A percentile compares a stretch with the other conserved stretches of the same genome.
Evolutionary conservation across 2,888 invertebrate species (phyloP).

Genomic region (Metalampra italica): DNA sequence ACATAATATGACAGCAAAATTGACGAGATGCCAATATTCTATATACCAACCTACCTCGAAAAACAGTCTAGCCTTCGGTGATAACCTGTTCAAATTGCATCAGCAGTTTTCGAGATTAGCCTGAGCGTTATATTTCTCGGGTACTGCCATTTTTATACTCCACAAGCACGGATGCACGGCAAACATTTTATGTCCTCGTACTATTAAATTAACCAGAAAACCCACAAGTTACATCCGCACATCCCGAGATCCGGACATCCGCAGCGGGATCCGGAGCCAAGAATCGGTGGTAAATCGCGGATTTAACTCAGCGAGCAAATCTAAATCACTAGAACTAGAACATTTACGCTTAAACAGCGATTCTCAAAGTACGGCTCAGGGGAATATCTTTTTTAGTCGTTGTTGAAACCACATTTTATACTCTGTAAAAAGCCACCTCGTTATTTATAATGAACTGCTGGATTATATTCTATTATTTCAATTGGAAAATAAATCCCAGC

Average conservation of each 20-base stretch:
- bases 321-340: constrained; percentile 23
- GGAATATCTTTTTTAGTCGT: not conserved
- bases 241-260: constrained; percentile 1
- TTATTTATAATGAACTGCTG: too few relatives aligned
- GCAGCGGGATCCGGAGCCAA: constrained; percentile 21
- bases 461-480: too few relatives aligned
- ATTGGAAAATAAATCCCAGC: too few relatives aligned
- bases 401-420: not conserved
- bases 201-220: constrained; percentile 9
- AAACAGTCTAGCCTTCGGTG: too few relatives aligned
- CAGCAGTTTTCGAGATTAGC: too few relatives aligned
- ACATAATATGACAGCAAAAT: too few relatives aligned
- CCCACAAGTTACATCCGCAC: constrained; percentile 7
- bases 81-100: too few relatives aligned
- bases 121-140: too few relatives aligned
- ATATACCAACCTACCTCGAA: too few relatives aligned
- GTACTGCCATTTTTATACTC: not conserved
- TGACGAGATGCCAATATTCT: too few relatives aligned
- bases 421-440: too few relatives aligned
- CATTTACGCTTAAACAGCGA: constrained; percentile 1
- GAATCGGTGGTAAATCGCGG: constrained; percentile 31
- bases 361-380: not conserved
- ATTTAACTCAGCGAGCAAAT: constrained; percentile 26
- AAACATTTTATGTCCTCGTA: not conserved
- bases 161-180: not conserved